Conservation (phyloP, 2,113 vertebrate species). For the Vimba vimba region DNA sequence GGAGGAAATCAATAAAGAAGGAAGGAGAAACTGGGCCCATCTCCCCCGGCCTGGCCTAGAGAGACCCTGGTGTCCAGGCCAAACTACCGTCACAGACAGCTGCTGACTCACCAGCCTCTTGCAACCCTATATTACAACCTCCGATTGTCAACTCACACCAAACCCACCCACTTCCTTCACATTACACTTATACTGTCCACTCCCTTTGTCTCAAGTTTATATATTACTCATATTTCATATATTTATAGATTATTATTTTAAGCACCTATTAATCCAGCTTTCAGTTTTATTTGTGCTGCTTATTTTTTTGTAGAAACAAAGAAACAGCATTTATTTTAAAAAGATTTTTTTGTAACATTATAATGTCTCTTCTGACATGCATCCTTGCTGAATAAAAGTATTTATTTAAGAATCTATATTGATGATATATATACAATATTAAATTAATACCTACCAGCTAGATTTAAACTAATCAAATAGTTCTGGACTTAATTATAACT, state of each 20-base stretch:
- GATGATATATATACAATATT: too few species aligned
- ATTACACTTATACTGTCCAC: not conserved
- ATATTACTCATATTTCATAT: not conserved
- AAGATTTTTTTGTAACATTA: not conserved
- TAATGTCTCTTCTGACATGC: too few species aligned
- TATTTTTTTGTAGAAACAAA: too few species aligned
- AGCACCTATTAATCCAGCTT: not conserved
- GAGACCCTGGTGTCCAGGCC: not conserved
- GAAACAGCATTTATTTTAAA: not conserved
- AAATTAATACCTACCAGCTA: not conserved
- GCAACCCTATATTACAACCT: not conserved
- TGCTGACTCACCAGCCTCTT: constrained; percentile 4
- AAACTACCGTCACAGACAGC: not conserved
- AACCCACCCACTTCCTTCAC: not conserved
- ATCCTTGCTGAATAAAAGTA: too few species aligned
- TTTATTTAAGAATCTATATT: too few species aligned
- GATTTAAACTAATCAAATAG: not conserved
- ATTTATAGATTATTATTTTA: not conserved
- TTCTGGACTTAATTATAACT: not conserved
- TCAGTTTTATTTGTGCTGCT: not conserved
- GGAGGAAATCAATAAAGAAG: constrained; percentile 37
- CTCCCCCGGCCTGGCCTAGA: constrained; percentile 19
- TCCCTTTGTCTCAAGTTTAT: not conserved
- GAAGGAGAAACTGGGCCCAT: not conserved
- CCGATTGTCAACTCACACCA: constrained; percentile 11